Evolutionary conservation across 2,888 invertebrate species (phyloP).

Genomic region (Beris morrisii): DNA sequence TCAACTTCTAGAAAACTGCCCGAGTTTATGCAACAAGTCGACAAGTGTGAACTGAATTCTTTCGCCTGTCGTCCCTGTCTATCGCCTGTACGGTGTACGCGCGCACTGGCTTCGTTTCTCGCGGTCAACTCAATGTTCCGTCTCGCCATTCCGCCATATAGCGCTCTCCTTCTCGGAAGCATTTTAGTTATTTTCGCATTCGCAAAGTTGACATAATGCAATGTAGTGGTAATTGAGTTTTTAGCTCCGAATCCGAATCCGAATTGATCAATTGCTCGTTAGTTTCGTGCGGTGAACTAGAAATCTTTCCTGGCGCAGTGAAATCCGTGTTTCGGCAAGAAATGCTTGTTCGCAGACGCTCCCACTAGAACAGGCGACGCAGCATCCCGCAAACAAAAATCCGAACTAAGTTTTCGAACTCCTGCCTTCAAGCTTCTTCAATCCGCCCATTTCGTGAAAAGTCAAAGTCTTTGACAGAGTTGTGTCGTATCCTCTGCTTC

Average conservation of each 20-base stretch:
- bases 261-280: conserved; percentile 2
- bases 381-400: too few relatives aligned
- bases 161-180: too few relatives aligned
- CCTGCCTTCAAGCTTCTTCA: neutral
- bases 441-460: conserved; percentile 25
- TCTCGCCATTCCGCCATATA: too few relatives aligned
- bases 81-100: too few relatives aligned
- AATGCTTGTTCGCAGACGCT: conserved; percentile 1
- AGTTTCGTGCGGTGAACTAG: neutral
- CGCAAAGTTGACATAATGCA: conserved; percentile 22
- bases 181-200: conserved; percentile 8
- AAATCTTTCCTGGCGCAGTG: neutral
- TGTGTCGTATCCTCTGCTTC: neutral
- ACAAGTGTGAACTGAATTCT: too few relatives aligned
- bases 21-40: conserved; percentile 21
- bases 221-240: conserved; percentile 23
- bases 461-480: conserved; percentile 6
- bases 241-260: conserved; percentile 11
- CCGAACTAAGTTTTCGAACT: neutral
- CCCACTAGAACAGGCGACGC: too few relatives aligned
- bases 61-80: too few relatives aligned
- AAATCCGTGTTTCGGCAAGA: neutral
- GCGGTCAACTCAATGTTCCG: too few relatives aligned
- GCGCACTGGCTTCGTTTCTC: too few relatives aligned
- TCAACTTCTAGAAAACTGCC: neutral